A percentile compares a stretch with the other conserved stretches of the same genome.
Evolutionary conservation across 2,113 vertebrate species (phyloP).

Genomic region (Sula dactylatra): DNA sequence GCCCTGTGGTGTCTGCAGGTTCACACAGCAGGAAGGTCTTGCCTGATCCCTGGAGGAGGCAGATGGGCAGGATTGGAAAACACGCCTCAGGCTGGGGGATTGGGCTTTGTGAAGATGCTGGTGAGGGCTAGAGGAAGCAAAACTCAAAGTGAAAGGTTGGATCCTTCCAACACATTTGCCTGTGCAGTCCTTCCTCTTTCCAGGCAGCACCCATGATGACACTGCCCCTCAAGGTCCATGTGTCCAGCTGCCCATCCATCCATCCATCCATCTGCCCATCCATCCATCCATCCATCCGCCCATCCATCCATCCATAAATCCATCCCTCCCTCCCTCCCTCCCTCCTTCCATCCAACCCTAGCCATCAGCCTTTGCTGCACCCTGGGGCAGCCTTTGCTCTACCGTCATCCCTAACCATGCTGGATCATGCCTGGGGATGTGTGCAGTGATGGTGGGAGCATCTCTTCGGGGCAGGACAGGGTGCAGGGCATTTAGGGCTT

Average conservation of each 20-base stretch:
- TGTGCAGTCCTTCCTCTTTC: not conserved
- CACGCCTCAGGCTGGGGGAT: fast-evolving
- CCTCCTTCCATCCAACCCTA: not conserved
- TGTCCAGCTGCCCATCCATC: not conserved
- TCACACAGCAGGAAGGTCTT: not conserved
- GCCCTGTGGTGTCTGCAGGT: fast-evolving
- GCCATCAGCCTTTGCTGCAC: not conserved
- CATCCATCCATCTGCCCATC: not conserved
- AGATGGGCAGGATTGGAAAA: not conserved
- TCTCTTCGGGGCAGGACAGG: not conserved
- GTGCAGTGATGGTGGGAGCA: not conserved
- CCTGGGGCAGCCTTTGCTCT: not conserved
- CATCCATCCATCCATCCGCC: not conserved
- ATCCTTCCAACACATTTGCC: not conserved
- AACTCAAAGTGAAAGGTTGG: not conserved
- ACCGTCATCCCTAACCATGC: fast-evolving
- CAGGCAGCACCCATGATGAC: not conserved
- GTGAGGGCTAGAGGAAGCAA: not conserved
- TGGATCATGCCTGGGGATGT: not conserved
- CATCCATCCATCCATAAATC: not conserved
- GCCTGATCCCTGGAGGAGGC: not conserved
- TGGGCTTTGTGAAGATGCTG: not conserved
- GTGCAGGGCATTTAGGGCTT: not conserved
- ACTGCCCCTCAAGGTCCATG: not conserved
- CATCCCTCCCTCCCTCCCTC: not conserved